Percentiles rank a stretch among this genome's conserved stretches.
phyloP scores from a whole-genome alignment of 2,888 invertebrate species.

The Rhogogaster chlorosoma region DNA sequence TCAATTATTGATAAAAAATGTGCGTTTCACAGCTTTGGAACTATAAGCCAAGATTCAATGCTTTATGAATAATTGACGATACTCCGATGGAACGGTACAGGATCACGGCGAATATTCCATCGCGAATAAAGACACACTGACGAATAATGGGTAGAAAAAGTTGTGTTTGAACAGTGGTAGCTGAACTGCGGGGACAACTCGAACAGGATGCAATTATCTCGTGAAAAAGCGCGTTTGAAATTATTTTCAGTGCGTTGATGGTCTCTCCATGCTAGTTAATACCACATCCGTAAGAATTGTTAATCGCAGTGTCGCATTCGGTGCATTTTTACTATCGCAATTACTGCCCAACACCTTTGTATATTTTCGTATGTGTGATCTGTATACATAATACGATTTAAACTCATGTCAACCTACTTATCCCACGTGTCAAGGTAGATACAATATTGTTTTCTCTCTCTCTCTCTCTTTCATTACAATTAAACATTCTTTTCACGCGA shows the following conservation, averaged over 20 bases:
- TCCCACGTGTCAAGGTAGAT: not conserved
- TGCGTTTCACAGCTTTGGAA: not conserved
- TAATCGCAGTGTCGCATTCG: not conserved
- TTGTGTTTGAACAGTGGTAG: not conserved
- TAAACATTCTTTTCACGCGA: not conserved
- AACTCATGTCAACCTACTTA: constrained; percentile 12
- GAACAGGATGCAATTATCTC: constrained; percentile 48
- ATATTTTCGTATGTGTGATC: not conserved
- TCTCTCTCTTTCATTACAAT: not conserved
- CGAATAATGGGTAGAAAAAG: not conserved
- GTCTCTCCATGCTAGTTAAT: not conserved
- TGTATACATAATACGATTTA: not conserved
- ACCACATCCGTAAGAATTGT: constrained; percentile 10
- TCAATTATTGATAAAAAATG: not conserved
- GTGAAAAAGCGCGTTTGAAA: constrained; percentile 26
- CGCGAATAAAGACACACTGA: constrained; percentile 13
- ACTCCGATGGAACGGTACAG: not conserved
- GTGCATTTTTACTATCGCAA: constrained; percentile 31
- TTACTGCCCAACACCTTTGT: constrained; percentile 4
- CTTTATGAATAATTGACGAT: not conserved
- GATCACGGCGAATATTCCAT: constrained; percentile 12
- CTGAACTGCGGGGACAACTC: not conserved
- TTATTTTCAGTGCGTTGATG: constrained; percentile 29
- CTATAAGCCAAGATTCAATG: not conserved
- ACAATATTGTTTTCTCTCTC: not conserved